Evolutionary conservation across 2,113 vertebrate genomes (phyloP).

Genomic region (Hippocampus guttulatus): DNA sequence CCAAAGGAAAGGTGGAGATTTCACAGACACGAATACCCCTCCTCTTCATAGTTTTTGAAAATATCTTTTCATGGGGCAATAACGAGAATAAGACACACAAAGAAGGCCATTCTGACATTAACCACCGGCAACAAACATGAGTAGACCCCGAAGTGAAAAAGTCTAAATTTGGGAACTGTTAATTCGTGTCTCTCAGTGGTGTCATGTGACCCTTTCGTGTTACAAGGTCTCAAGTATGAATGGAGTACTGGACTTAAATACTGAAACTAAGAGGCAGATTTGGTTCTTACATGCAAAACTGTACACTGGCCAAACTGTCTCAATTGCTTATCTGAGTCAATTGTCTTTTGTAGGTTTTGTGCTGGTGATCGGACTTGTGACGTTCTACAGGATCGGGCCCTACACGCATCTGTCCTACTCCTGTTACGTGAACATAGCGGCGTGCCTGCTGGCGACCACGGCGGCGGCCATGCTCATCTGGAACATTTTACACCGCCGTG

Average conservation of each 20-base stretch:
- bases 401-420: slow-evolving; percentile 92
- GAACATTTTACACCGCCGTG: slow-evolving; percentile 94
- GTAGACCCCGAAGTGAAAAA: too few relatives aligned
- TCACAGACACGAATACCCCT: background rate
- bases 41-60: background rate
- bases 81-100: too few relatives aligned
- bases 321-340: slow-evolving; percentile 1
- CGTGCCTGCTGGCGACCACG: slow-evolving; percentile 88
- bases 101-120: too few relatives aligned
- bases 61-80: background rate
- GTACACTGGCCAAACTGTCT: background rate
- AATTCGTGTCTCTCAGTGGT: too few relatives aligned
- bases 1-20: background rate
- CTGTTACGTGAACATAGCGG: slow-evolving; percentile 93
- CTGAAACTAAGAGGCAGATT: too few relatives aligned
- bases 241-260: too few relatives aligned
- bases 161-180: too few relatives aligned
- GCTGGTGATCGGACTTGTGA: slow-evolving; percentile 93
- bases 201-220: too few relatives aligned
- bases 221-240: too few relatives aligned
- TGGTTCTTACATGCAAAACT: too few relatives aligned
- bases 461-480: slow-evolving; percentile 95
- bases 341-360: slow-evolving; percentile 82
- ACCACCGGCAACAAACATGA: too few relatives aligned
- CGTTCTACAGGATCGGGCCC: slow-evolving; percentile 92